Percentiles rank a stretch among this genome's conserved stretches.
These are phyloP conservation scores for Chloroclystis v-ata DNA, from an alignment of 2,888 invertebrate species.

Conservation along the genomic window DNA sequence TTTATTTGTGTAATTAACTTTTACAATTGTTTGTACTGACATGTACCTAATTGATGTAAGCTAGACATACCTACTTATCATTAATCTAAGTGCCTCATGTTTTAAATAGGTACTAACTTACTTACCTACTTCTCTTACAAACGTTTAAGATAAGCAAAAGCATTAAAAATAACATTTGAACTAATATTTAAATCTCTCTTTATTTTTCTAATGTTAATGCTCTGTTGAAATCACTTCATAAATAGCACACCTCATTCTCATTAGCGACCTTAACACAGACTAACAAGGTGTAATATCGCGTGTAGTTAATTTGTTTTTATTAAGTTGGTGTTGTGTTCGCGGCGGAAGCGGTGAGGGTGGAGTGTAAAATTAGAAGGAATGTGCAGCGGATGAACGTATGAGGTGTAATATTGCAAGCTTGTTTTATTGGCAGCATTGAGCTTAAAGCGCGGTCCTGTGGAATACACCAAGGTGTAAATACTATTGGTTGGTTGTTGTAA, in stretches of 20 bases:
- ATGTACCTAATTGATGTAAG: too few relatives aligned
- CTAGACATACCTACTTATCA: too few relatives aligned
- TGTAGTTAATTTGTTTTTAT: conserved; percentile 34
- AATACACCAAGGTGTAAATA: too few relatives aligned
- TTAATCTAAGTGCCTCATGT: too few relatives aligned
- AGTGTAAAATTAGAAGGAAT: conserved; percentile 50
- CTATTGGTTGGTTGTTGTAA: too few relatives aligned
- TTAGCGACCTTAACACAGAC: conserved; percentile 12
- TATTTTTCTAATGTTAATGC: conserved; percentile 50
- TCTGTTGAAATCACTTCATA: conserved; percentile 47
- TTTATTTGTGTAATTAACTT: too few relatives aligned
- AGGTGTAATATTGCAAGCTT: conserved; percentile 53
- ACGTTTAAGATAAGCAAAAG: too few relatives aligned
- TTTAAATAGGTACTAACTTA: too few relatives aligned
- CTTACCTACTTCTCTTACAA: too few relatives aligned
- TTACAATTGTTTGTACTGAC: too few relatives aligned
- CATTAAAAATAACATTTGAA: conserved; percentile 35
- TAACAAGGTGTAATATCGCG: conserved; percentile 22
- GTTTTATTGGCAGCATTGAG: conserved; percentile 26
- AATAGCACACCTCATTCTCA: conserved; percentile 20
- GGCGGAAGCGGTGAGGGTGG: conserved; percentile 45
- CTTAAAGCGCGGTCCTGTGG: conserved; percentile 17
- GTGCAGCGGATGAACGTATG: conserved; percentile 50
- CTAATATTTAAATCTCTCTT: conserved; percentile 53
- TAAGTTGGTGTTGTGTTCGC: conserved; percentile 43